phyloP scores from a whole-genome alignment of 1,140 invertebrate species.

The Tyrophagus putrescentiae region DNA sequence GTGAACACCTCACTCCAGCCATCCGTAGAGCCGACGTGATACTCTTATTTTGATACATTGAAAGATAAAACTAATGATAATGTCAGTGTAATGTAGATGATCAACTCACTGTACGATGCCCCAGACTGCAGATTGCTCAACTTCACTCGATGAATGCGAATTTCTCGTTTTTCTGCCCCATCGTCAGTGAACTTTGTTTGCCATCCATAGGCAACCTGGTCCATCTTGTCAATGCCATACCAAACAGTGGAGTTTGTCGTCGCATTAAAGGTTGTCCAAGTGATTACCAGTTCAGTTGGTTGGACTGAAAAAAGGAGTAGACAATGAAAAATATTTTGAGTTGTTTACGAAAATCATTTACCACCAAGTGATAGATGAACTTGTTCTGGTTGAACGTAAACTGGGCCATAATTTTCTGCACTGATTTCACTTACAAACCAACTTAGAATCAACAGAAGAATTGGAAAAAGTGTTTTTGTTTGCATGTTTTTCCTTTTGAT shows the following conservation, averaged over 20 bases:
- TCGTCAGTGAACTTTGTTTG: constrained; percentile 57
- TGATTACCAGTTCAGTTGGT: constrained; percentile 58
- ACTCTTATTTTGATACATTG: constrained; percentile 7
- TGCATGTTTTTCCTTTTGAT: no score
- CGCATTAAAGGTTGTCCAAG: constrained; percentile 66
- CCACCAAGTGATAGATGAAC: constrained; percentile 23
- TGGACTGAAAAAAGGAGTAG: no score
- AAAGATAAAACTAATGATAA: not conserved
- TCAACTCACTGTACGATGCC: constrained; percentile 46
- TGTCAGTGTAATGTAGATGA: no score
- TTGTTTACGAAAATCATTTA: constrained; percentile 14
- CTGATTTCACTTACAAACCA: no score
- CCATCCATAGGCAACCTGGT: constrained; percentile 33
- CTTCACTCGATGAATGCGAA: constrained; percentile 65
- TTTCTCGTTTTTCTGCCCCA: constrained; percentile 39
- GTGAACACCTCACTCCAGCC: constrained; percentile 24
- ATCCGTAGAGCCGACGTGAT: constrained; percentile 22
- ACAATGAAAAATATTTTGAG: constrained; percentile 30
- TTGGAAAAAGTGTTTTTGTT: no score
- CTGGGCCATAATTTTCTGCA: no score
- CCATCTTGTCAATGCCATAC: constrained; percentile 50
- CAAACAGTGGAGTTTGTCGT: constrained; percentile 54
- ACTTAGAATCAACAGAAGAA: no score
- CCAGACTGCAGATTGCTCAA: constrained; percentile 43
- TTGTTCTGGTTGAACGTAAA: constrained; percentile 22